Evolutionary conservation across 2,113 vertebrate species (phyloP).

Genomic region (Planiliza haematocheilus): DNA sequence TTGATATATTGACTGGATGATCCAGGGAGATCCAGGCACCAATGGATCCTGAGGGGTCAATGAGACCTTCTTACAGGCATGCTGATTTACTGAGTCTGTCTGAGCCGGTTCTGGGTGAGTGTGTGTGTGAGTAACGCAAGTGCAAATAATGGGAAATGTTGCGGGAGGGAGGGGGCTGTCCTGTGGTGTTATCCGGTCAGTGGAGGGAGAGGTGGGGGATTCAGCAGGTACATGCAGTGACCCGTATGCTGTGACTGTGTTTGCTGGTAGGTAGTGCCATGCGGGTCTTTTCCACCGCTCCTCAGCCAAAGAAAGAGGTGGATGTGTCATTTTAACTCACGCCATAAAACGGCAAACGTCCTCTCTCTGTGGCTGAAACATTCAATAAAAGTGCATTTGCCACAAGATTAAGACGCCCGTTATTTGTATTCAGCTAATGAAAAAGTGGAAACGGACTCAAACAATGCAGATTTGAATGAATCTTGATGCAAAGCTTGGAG

Average conservation of each 20-base stretch:
- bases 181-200: slow-evolving; percentile 42
- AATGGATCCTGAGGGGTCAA: slow-evolving; percentile 76
- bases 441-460: slow-evolving; percentile 72
- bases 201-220: slow-evolving; percentile 42
- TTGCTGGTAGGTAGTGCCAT: slow-evolving; percentile 44
- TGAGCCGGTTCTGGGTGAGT: slow-evolving; percentile 40
- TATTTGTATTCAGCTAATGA: slow-evolving; percentile 80
- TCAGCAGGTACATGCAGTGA: slow-evolving; percentile 51
- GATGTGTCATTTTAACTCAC: no score
- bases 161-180: slow-evolving; percentile 10
- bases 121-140: slow-evolving; percentile 54
- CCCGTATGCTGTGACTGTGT: slow-evolving; percentile 54
- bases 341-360: slow-evolving; percentile 24
- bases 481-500: slow-evolving; percentile 73
- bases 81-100: slow-evolving; percentile 77
- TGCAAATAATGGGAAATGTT: slow-evolving; percentile 53
- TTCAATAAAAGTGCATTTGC: slow-evolving; percentile 79
- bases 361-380: slow-evolving; percentile 63
- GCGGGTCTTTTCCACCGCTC: slow-evolving; percentile 46
- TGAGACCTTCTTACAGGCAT: slow-evolving; percentile 77
- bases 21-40: slow-evolving; percentile 71
- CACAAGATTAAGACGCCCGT: slow-evolving; percentile 73
- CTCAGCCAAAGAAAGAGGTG: neutral
- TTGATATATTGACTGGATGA: slow-evolving; percentile 79
- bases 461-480: slow-evolving; percentile 75